phyloP scores from a whole-genome alignment of 2,113 vertebrate species.

The Eptatretus burgeri region DNA sequence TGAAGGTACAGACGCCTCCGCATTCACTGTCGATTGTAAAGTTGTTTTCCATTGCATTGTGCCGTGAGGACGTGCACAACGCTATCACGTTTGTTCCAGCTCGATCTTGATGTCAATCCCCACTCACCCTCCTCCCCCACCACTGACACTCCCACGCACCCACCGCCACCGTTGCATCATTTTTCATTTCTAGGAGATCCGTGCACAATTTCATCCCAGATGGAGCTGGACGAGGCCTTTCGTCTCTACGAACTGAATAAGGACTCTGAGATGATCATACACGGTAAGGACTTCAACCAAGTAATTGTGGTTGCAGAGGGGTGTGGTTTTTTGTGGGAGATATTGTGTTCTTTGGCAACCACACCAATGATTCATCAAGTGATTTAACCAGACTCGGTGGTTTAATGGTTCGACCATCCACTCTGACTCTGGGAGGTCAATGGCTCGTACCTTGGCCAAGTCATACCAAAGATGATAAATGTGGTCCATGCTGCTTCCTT shows the following conservation, averaged over 20 bases:
- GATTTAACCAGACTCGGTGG: too few relatives aligned
- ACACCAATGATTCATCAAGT: too few relatives aligned
- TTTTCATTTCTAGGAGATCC: conserved; percentile 37
- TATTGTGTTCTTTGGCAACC: too few relatives aligned
- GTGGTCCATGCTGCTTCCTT: too few relatives aligned
- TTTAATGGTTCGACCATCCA: too few relatives aligned
- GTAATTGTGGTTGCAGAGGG: too few relatives aligned
- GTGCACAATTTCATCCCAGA: conserved; percentile 82
- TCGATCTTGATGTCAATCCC: neutral
- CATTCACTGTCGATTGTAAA: neutral
- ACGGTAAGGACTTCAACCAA: conserved; percentile 25
- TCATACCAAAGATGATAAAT: too few relatives aligned
- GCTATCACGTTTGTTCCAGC: conserved; percentile 8
- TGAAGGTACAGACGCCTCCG: neutral
- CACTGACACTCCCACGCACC: neutral
- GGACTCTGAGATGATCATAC: conserved; percentile 88
- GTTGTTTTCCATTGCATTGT: neutral
- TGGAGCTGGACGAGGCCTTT: conserved; percentile 88
- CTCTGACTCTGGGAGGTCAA: too few relatives aligned
- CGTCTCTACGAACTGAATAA: conserved; percentile 88
- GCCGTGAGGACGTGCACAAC: neutral
- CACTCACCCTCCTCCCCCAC: neutral
- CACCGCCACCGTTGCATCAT: neutral
- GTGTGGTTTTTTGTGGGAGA: too few relatives aligned
- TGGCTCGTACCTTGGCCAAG: too few relatives aligned